Conservation (phyloP, 2,797 vertebrate genomes). For the Coranthus polyacanthus region DNA sequence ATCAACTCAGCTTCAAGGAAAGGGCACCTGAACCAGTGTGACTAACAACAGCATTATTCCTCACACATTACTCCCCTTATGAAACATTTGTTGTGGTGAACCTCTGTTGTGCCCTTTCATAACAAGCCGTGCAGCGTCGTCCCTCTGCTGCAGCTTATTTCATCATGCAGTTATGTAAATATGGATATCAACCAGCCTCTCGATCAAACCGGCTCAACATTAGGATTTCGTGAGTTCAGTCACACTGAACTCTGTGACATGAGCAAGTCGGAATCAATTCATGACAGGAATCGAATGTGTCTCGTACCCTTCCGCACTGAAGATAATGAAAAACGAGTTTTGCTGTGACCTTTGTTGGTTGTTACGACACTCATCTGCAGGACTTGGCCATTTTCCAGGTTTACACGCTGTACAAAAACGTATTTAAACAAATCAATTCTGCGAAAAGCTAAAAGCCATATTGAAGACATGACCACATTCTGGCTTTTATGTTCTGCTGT, state of each 20-base stretch:
- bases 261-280: constrained; percentile 12
- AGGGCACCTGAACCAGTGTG: too few relatives aligned
- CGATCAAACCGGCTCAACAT: not conserved
- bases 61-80: not conserved
- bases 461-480: too few relatives aligned
- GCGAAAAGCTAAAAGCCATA: too few relatives aligned
- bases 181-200: constrained; percentile 4
- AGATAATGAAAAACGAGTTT: constrained; percentile 11
- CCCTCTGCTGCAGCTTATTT: not conserved
- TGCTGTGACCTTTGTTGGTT: not conserved
- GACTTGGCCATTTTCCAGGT: not conserved
- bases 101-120: not conserved
- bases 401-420: not conserved
- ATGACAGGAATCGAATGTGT: constrained; percentile 6
- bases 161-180: constrained; percentile 30
- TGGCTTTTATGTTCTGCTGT: too few relatives aligned
- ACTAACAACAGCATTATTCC: not conserved
- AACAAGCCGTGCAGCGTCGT: not conserved
- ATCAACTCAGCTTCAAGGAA: too few relatives aligned
- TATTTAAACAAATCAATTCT: too few relatives aligned
- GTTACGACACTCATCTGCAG: constrained; percentile 2
- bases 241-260: constrained; percentile 12
- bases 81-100: not conserved
- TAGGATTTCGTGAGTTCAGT: constrained; percentile 3
- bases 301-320: not conserved